Percentiles rank a stretch among this genome's conserved stretches.
These are phyloP conservation scores for Ariopsis seemanni DNA, from an alignment of 2,113 vertebrate genomes.

Conservation along the genomic window DNA sequence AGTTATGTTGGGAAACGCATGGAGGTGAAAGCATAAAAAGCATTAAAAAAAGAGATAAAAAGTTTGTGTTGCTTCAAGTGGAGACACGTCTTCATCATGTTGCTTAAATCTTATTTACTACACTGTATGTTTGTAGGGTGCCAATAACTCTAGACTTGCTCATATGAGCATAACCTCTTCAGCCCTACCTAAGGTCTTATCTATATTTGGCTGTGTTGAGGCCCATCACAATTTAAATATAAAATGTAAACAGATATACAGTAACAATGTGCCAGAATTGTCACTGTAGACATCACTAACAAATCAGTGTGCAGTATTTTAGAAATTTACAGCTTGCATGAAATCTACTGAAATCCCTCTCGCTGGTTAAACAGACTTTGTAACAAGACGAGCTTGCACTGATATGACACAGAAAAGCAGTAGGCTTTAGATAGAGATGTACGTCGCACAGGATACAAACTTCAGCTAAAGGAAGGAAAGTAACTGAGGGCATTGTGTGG, in stretches of 20 bases:
- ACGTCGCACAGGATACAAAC: neutral
- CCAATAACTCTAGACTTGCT: neutral
- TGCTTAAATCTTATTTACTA: neutral
- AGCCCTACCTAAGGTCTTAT: neutral
- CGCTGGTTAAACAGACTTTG: neutral
- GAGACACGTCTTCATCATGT: too few relatives aligned
- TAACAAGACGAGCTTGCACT: neutral
- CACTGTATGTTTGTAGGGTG: neutral
- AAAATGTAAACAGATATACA: too few relatives aligned
- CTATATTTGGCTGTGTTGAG: neutral
- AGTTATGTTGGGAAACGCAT: too few relatives aligned
- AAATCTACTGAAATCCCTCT: neutral
- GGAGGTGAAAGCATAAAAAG: too few relatives aligned
- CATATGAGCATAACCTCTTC: neutral
- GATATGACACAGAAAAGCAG: neutral
- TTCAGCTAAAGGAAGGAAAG: constrained; percentile 1
- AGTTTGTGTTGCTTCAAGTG: neutral
- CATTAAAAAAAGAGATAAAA: neutral
- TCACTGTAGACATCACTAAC: too few relatives aligned
- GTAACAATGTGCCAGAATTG: too few relatives aligned
- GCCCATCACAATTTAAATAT: neutral
- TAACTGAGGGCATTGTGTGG: neutral
- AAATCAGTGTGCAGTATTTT: neutral
- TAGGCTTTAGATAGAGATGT: neutral
- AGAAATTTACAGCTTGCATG: neutral